Evolutionary conservation across 2,113 vertebrate genomes (phyloP).

Genomic region (Prunella fulvescens): DNA sequence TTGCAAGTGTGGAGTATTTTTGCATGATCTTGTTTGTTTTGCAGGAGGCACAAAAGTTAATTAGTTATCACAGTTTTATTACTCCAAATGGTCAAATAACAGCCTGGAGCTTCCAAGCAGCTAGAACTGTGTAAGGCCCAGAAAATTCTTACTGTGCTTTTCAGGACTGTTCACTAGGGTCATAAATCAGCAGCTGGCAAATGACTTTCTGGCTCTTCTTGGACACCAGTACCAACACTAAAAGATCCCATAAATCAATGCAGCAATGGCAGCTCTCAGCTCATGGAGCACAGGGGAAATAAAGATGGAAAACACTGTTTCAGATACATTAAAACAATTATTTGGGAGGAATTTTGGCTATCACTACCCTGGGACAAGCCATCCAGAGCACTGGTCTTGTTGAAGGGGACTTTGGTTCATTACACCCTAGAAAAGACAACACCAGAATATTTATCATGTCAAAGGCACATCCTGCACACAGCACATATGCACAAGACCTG

Average conservation of each 20-base stretch:
- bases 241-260: background rate
- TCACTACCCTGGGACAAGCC: background rate
- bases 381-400: background rate
- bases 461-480: background rate
- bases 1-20: background rate
- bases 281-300: background rate
- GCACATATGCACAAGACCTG: background rate
- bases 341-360: background rate
- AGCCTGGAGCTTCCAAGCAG: background rate
- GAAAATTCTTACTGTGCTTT: conserved; percentile 21
- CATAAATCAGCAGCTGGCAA: conserved; percentile 36
- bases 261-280: background rate
- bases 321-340: background rate
- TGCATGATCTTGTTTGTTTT: conserved; percentile 13
- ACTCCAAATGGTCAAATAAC: conserved; percentile 13
- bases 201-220: conserved; percentile 2
- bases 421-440: background rate
- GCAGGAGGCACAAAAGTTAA: conserved; percentile 14
- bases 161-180: background rate
- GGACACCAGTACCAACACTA: background rate
- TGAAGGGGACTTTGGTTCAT: background rate
- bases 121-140: background rate
- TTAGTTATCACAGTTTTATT: conserved; percentile 49
- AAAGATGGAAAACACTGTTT: background rate
- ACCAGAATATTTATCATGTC: background rate